Evolutionary conservation across 2,797 vertebrate species (phyloP), one percentile per base, ranked within the genome.

Genomic region (Gymnothorax javanicus): DNA sequence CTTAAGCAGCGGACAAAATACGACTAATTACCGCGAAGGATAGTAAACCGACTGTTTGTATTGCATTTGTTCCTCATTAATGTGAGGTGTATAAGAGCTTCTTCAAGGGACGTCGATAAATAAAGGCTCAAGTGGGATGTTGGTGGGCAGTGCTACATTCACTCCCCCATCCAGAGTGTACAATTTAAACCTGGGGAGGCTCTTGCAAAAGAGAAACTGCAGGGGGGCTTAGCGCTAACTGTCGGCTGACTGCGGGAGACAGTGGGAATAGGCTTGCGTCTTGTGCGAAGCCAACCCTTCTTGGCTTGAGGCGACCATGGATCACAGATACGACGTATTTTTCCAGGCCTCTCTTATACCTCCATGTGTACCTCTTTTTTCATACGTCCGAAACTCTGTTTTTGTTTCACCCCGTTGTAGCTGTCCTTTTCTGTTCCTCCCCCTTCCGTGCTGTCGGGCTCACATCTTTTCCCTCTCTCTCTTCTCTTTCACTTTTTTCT

Each of bases 21-120:
- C 88, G 77, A 87, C 58, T 89, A 91, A 93, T 91, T 92, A 91
- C 92, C 92, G 5, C 52, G 91, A 89, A 69, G 86, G 89, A 90
- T 91, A 93, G 92, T 94, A 89, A 92, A n/a, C 15, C 58, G 71
- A 89, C 87, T 43, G 89, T 87, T 86, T 86, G 82, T 90, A 91
- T 90, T 92, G 91, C 82, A 58, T 91, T 93, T 88, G 87, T 84
- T 82, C 81, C 50, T 50, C 75, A 79, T 79, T 79, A 79, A 79
- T 52, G 75, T 54, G 20, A 54, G 43, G 50, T 79, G 52, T 52
- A 73, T 73, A 54, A 79, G 15, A 79, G 75, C 75, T 79, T 54
- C 75, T 79, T 50, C 50, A 4, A 79, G 50, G 75, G 75, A 89
- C 90, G 89, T 88, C 91, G 93, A 92, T 85, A 88, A 94, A 88